A percentile compares a stretch with the other conserved stretches of the same genome.
Evolutionary conservation across 2,888 invertebrate genomes (phyloP).

Genomic region (Ophion obscuratus): DNA sequence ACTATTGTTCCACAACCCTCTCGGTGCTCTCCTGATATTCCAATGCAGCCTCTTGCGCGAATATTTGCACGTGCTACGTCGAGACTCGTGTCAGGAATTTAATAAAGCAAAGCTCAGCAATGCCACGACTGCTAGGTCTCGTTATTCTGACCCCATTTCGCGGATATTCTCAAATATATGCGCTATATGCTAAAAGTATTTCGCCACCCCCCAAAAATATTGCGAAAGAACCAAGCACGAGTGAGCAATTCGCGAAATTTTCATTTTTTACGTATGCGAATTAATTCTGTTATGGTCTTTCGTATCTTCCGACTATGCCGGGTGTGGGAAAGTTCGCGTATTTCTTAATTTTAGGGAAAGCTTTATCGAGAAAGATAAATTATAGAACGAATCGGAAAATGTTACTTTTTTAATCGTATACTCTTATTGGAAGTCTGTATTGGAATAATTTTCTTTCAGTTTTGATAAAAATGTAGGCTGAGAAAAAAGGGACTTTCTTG

Average conservation of each 20-base stretch:
- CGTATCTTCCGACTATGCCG: background rate
- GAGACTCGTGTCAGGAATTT: constrained; percentile 82
- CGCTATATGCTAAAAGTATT: constrained; percentile 4
- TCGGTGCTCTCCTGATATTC: constrained; percentile 20
- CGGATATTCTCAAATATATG: constrained; percentile 34
- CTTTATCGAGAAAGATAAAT: too few relatives aligned
- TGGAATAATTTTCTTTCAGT: too few relatives aligned
- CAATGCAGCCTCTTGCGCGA: constrained; percentile 66
- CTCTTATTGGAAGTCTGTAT: too few relatives aligned
- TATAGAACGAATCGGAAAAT: too few relatives aligned
- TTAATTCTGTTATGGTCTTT: background rate
- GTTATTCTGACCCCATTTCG: constrained; percentile 55
- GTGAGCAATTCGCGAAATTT: background rate
- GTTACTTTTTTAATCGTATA: too few relatives aligned
- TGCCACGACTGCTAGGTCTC: constrained; percentile 54
- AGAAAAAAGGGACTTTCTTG: too few relatives aligned
- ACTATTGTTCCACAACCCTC: constrained; percentile 1
- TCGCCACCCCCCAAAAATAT: background rate
- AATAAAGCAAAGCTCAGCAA: constrained; percentile 79
- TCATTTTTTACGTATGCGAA: background rate
- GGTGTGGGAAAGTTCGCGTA: too few relatives aligned
- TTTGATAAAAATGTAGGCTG: too few relatives aligned
- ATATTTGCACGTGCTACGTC: constrained; percentile 81
- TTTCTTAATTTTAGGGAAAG: too few relatives aligned
- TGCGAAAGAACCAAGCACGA: background rate